Percentiles rank a stretch among this genome's conserved stretches.
These are phyloP conservation scores for Onthophagus taurus DNA, from an alignment of 1,140 invertebrate species.

Conservation along the genomic window DNA sequence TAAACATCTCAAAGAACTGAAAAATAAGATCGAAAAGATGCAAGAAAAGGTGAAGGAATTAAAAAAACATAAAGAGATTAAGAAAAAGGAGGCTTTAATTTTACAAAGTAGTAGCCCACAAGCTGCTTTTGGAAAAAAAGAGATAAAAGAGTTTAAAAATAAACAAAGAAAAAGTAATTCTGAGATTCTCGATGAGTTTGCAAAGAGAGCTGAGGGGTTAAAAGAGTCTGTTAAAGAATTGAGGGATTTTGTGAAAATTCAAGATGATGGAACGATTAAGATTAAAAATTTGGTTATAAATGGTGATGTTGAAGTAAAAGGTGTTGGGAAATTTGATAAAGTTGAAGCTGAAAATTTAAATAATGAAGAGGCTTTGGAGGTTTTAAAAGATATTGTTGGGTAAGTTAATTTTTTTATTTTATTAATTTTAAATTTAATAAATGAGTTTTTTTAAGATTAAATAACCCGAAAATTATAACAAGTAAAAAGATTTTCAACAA, in stretches of 20 bases:
- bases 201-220: too few species aligned
- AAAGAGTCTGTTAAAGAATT: too few species aligned
- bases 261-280: not conserved
- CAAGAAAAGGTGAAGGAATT: not conserved
- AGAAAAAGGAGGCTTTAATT: not conserved
- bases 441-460: slow-evolving; percentile 18
- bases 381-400: not conserved
- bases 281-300: not conserved
- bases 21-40: slow-evolving; percentile 22
- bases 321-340: not conserved
- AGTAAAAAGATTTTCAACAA: slow-evolving; percentile 25
- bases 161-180: too few species aligned
- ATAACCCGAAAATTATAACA: slow-evolving; percentile 14
- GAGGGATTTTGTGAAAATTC: slow-evolving; percentile 3
- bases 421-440: not conserved
- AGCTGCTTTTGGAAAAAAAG: not conserved
- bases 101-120: not conserved
- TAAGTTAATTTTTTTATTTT: not conserved
- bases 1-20: slow-evolving; percentile 25
- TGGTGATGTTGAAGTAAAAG: not conserved
- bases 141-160: not conserved
- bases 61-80: too few species aligned
- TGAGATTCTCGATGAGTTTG: too few species aligned
- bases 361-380: not conserved
- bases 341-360: not conserved